Evolutionary conservation across 2,888 invertebrate species (phyloP).

Genomic region (Dynastes hyllus): DNA sequence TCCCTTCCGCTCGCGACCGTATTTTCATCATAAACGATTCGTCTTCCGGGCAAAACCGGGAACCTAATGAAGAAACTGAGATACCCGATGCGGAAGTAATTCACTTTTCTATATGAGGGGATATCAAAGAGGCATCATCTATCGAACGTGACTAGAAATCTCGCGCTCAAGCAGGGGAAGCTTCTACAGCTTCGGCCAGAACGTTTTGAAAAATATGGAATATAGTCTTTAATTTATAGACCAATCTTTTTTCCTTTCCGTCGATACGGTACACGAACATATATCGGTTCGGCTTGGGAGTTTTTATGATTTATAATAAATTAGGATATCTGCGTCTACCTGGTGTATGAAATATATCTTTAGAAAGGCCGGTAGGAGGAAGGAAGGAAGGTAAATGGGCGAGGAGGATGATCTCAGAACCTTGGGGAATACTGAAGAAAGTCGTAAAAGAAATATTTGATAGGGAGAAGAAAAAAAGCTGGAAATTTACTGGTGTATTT

Average conservation of each 20-base stretch:
- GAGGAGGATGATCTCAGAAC: too few relatives aligned
- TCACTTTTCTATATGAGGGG: conserved; percentile 39
- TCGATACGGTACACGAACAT: too few relatives aligned
- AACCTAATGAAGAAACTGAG: conserved; percentile 36
- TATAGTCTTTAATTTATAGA: conserved; percentile 29
- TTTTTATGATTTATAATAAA: too few relatives aligned
- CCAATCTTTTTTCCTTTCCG: not conserved
- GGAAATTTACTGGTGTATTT: too few relatives aligned
- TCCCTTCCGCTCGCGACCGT: not conserved
- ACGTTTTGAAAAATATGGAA: conserved; percentile 23
- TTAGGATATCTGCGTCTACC: too few relatives aligned
- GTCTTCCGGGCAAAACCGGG: conserved; percentile 9
- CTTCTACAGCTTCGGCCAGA: not conserved
- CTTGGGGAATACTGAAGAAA: too few relatives aligned
- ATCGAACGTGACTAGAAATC: conserved; percentile 25
- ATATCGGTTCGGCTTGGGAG: too few relatives aligned
- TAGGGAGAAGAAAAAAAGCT: too few relatives aligned
- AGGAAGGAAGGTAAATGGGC: too few relatives aligned
- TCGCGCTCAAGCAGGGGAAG: not conserved
- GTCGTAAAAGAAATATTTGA: too few relatives aligned
- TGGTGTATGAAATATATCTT: too few relatives aligned
- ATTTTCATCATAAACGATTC: conserved; percentile 37
- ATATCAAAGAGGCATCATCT: conserved; percentile 38
- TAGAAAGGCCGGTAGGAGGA: too few relatives aligned
- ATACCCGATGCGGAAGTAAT: conserved; percentile 37